These are phyloP conservation scores for Chromobotia macracanthus DNA, from an alignment of 2,797 vertebrate species.

Conservation along the genomic window DNA sequence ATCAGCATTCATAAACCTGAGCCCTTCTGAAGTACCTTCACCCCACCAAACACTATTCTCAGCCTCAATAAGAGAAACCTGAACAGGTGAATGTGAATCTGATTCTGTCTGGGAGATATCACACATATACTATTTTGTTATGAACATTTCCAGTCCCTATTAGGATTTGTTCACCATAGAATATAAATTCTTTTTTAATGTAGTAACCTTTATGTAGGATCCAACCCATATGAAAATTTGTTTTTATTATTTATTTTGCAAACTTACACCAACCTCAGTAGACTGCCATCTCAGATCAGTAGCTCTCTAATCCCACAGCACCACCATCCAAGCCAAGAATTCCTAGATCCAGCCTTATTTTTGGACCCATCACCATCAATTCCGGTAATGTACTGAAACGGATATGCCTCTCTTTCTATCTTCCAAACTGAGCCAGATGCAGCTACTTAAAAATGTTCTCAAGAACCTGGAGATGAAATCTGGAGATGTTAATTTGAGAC, in stretches of 20 bases:
- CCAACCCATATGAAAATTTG: no score
- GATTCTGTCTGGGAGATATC: not conserved
- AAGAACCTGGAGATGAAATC: conserved; percentile 52
- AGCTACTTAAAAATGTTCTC: conserved; percentile 57
- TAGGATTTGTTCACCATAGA: no score
- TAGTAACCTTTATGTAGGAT: no score
- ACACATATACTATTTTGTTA: not conserved
- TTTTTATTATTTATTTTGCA: no score
- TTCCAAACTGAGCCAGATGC: conserved; percentile 58
- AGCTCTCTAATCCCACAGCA: conserved; percentile 4
- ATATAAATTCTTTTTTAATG: no score
- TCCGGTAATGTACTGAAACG: not conserved
- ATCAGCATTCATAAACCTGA: conserved; percentile 52
- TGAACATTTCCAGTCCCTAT: no score
- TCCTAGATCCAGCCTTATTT: conserved; percentile 23
- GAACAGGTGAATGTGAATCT: conserved; percentile 42
- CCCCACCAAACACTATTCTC: conserved; percentile 18
- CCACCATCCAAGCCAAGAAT: conserved; percentile 26
- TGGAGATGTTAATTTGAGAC: conserved; percentile 18
- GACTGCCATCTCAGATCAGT: conserved; percentile 17
- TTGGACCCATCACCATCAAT: not conserved
- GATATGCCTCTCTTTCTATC: conserved; percentile 52
- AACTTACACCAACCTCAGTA: not conserved
- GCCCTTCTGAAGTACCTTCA: conserved; percentile 8
- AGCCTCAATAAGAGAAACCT: conserved; percentile 20